Evolutionary conservation across 2,888 invertebrate genomes (phyloP).

Genomic region (Drosophila crucigera): DNA sequence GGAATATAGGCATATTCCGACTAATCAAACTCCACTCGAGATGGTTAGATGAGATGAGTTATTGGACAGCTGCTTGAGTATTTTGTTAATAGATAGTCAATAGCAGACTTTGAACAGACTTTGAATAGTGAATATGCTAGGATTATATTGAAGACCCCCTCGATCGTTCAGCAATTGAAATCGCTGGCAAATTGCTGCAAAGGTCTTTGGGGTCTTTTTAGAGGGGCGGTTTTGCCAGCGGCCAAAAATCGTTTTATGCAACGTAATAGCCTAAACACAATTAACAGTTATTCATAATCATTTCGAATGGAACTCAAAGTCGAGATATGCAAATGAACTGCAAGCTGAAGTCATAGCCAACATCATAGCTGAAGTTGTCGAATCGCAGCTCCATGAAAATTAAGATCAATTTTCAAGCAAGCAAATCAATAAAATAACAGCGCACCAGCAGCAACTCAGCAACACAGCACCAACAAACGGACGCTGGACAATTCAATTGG

Average conservation of each 20-base stretch:
- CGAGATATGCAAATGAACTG: slow-evolving; percentile 59
- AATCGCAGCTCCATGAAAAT: slow-evolving; percentile 47
- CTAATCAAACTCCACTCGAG: background rate
- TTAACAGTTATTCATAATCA: slow-evolving; percentile 69
- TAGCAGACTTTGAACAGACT: slow-evolving; percentile 10
- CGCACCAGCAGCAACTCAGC: slow-evolving; percentile 17
- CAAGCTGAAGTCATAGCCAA: slow-evolving; percentile 19
- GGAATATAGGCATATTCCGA: background rate
- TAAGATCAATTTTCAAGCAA: slow-evolving; percentile 70
- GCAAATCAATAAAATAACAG: slow-evolving; percentile 69
- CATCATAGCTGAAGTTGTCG: slow-evolving; percentile 39
- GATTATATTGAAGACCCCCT: background rate
- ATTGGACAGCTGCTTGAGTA: background rate
- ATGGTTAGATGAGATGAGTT: background rate
- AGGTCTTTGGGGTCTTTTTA: slow-evolving; percentile 27
- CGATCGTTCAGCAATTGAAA: background rate
- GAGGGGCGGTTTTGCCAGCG: slow-evolving; percentile 11
- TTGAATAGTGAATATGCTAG: background rate
- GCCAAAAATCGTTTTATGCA: slow-evolving; percentile 48
- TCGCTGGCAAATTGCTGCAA: slow-evolving; percentile 30
- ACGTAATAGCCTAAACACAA: slow-evolving; percentile 65
- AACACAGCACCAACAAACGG: slow-evolving; percentile 19
- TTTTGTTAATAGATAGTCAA: background rate
- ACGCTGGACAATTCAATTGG: slow-evolving; percentile 75
- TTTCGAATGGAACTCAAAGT: slow-evolving; percentile 36